phyloP scores from a whole-genome alignment of 1,140 invertebrate species.

The Holotrichia oblita region DNA sequence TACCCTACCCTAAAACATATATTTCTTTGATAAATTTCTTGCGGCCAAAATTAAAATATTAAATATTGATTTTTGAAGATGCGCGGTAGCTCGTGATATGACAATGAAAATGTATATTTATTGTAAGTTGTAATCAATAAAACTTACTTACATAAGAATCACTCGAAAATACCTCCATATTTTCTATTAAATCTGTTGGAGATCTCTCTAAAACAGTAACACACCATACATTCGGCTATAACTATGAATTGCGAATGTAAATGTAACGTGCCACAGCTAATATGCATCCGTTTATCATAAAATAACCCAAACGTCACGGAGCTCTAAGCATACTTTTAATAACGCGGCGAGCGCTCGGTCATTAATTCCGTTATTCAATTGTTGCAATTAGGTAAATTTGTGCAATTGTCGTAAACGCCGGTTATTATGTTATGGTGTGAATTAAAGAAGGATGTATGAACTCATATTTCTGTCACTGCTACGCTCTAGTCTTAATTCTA shows the following conservation, averaged over 20 bases:
- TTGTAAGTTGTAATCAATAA: background rate
- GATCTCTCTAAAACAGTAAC: background rate
- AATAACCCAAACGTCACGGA: background rate
- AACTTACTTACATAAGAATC: background rate
- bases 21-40: no score
- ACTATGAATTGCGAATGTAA: background rate
- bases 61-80: no score
- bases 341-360: background rate
- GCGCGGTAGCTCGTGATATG: no score
- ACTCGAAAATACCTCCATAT: background rate
- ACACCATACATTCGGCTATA: background rate
- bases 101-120: no score
- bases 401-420: slow-evolving; percentile 12
- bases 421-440: slow-evolving; percentile 17
- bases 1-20: no score
- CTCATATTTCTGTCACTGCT: slow-evolving; percentile 26
- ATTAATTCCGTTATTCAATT: slow-evolving; percentile 33
- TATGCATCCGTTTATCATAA: slow-evolving; percentile 16
- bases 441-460: slow-evolving; percentile 32
- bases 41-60: no score
- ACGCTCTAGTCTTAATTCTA: background rate
- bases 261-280: slow-evolving; percentile 3
- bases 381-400: slow-evolving; percentile 27
- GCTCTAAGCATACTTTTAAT: slow-evolving; percentile 18
- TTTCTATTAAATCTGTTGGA: background rate